Percentiles rank a stretch among this genome's conserved stretches.
These are phyloP conservation scores for Ophiothrix spiculata DNA, from an alignment of 35 echinoderm and acorn worm species.

Conservation along the genomic window DNA sequence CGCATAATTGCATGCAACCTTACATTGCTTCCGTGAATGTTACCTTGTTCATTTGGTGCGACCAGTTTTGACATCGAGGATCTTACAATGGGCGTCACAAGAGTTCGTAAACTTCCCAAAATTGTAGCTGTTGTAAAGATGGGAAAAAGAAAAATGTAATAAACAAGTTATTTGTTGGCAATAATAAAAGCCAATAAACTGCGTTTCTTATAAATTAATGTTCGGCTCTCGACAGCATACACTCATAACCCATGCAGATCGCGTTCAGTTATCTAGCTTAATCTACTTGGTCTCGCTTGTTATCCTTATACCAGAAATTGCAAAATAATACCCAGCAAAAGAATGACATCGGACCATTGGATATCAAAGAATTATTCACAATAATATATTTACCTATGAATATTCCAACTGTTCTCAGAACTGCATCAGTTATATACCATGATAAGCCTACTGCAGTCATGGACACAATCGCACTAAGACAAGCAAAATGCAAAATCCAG, in stretches of 20 bases:
- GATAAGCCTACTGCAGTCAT: not conserved
- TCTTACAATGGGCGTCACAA: not conserved
- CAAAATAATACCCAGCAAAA: not conserved
- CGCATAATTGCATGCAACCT: no score
- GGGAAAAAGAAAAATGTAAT: not conserved
- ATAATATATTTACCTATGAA: conserved; percentile 9
- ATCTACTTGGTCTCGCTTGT: not conserved
- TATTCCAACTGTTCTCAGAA: not conserved
- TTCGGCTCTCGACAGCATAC: not conserved
- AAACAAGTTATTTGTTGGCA: not conserved
- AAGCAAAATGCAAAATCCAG: conserved; percentile 19
- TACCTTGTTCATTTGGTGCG: not conserved
- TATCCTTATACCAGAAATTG: not conserved
- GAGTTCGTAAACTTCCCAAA: conserved; percentile 8
- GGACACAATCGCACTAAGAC: not conserved
- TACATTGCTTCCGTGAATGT: no score
- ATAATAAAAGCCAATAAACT: not conserved
- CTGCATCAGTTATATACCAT: no score
- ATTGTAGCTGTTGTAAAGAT: not conserved
- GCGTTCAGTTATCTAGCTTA: not conserved
- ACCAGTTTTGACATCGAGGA: not conserved
- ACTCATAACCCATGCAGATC: not conserved
- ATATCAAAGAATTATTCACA: no score
- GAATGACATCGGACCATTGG: not conserved
- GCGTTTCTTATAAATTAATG: not conserved